Conservation (phyloP, 1,140 invertebrate species). For the Drosophila murphyi region DNA sequence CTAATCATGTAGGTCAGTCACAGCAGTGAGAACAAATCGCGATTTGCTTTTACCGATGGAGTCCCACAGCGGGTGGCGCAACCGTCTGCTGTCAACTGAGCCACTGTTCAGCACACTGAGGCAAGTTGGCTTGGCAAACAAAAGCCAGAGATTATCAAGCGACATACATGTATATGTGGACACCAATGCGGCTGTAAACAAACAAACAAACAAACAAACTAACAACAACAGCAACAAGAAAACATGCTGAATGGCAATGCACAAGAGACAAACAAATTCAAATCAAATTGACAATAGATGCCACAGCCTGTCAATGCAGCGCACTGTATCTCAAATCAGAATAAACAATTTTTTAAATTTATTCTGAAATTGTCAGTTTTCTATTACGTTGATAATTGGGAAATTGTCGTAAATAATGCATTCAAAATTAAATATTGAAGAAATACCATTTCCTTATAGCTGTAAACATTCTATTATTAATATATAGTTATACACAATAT, state of each 20-base stretch:
- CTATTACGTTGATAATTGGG: too few species aligned
- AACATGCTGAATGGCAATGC: conserved; percentile 42
- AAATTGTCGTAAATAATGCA: too few species aligned
- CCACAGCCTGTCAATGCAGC: conserved; percentile 20
- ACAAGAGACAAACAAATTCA: conserved; percentile 76
- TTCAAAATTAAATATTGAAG: too few species aligned
- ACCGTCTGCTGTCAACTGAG: neutral
- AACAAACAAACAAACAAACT: conserved; percentile 48
- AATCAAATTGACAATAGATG: conserved; percentile 70
- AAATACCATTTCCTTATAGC: too few species aligned
- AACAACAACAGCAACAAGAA: conserved; percentile 10
- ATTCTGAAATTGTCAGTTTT: too few species aligned
- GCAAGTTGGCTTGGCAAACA: conserved; percentile 35
- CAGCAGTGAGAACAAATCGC: conserved; percentile 11
- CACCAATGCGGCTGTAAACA: conserved; percentile 65
- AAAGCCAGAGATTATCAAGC: conserved; percentile 69
- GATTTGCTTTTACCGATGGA: conserved; percentile 27
- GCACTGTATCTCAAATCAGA: conserved; percentile 1
- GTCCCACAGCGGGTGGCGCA: conserved; percentile 25
- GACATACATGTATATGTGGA: conserved; percentile 57
- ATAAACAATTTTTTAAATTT: too few species aligned
- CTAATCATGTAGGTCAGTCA: conserved; percentile 46
- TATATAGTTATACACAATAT: too few species aligned
- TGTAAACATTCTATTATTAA: too few species aligned
- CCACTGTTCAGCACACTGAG: conserved; percentile 53